These are phyloP conservation scores for Linnaemya tessellans DNA, from an alignment of 2,888 invertebrate species.

Conservation along the genomic window DNA sequence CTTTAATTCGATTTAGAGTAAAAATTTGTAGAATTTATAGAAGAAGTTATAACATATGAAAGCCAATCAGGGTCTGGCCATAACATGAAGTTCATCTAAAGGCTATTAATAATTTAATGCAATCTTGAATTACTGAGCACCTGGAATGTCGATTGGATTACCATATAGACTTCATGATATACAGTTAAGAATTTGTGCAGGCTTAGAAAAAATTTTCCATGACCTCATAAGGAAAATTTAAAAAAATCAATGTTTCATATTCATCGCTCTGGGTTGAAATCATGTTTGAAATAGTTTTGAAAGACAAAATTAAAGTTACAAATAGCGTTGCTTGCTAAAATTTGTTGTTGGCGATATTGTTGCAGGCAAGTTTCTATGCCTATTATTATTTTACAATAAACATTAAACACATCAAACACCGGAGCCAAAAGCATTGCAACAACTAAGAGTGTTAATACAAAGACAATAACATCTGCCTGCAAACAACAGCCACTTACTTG, in stretches of 20 bases:
- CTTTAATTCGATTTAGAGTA: too few relatives aligned
- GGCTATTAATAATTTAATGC: too few relatives aligned
- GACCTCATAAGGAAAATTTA: neutral
- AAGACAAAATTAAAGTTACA: constrained; percentile 2
- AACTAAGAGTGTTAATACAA: constrained; percentile 6
- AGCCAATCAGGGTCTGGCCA: too few relatives aligned
- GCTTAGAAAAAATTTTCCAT: neutral
- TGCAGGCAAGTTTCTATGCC: constrained; percentile 21
- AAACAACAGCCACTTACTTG: constrained; percentile 34
- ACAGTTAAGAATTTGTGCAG: neutral
- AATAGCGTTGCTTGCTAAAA: constrained; percentile 34
- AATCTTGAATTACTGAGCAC: too few relatives aligned
- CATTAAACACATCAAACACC: neutral
- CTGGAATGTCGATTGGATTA: too few relatives aligned
- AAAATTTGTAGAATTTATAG: too few relatives aligned
- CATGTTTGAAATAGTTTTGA: constrained; percentile 37
- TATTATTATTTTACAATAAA: constrained; percentile 9
- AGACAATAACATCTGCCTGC: constrained; percentile 26
- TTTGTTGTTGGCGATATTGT: constrained; percentile 6
- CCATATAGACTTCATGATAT: too few relatives aligned
- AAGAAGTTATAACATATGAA: too few relatives aligned
- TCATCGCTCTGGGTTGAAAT: constrained; percentile 1
- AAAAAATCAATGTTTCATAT: neutral
- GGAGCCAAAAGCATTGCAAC: neutral
- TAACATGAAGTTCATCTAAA: too few relatives aligned